A percentile compares a stretch with the other conserved stretches of the same genome.
These are phyloP conservation scores for Cryptotermes secundus DNA, from an alignment of 1,140 invertebrate genomes.

Conservation along the genomic window DNA sequence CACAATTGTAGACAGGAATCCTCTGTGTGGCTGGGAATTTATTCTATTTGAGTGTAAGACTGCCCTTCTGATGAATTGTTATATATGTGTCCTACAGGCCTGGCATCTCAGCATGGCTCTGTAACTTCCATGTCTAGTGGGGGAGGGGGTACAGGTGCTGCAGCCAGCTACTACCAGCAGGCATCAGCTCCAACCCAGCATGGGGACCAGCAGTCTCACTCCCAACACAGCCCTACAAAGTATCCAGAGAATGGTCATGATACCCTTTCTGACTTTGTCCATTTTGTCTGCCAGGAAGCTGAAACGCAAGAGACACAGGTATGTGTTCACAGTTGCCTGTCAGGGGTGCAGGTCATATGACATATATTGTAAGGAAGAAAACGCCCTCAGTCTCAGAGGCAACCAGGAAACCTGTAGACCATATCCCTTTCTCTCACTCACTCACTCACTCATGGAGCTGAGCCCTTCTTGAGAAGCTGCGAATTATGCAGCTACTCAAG, in stretches of 20 bases:
- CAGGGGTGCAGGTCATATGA: no score
- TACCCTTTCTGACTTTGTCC: constrained; percentile 92
- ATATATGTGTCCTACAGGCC: constrained; percentile 47
- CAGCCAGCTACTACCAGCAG: constrained; percentile 58
- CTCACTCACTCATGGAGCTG: no score
- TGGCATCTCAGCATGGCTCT: constrained; percentile 60
- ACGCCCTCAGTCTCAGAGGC: no score
- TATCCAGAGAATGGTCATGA: constrained; percentile 85
- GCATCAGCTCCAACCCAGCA: constrained; percentile 41
- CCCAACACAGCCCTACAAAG: constrained; percentile 63
- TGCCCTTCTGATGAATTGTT: constrained; percentile 36
- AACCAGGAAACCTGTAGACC: no score
- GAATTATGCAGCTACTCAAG: no score
- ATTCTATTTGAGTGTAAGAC: neutral
- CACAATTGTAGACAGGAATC: neutral
- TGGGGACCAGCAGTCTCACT: constrained; percentile 37
- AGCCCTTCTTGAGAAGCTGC: no score
- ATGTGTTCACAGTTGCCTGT: neutral
- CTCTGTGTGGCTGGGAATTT: neutral
- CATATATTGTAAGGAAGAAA: no score
- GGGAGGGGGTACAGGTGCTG: constrained; percentile 47
- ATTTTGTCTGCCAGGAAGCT: constrained; percentile 92
- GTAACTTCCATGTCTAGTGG: constrained; percentile 66
- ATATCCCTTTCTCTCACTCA: no score
- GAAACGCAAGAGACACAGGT: constrained; percentile 50